Base-by-base conservation (phyloP, 2,113 vertebrate genomes). In the Chaenocephalus aceratus region DNA sequence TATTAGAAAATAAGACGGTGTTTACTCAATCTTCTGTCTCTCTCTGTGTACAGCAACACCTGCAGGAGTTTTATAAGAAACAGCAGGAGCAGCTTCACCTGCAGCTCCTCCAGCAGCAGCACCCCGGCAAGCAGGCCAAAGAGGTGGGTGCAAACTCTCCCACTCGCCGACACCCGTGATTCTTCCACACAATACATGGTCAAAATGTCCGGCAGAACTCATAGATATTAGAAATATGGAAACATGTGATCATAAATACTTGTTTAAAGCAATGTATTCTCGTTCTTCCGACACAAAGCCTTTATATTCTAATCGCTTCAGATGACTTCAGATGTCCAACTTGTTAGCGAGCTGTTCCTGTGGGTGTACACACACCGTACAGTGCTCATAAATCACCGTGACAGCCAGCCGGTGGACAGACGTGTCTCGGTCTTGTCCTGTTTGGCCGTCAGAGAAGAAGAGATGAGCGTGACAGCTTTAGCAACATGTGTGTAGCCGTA, bases 61-160 rank as follows among this genome's bases (percentile, higher is more conserved):
- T 99, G 96, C 98, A 99, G 96, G 98, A 99, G 96, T 99, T 99
- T 95, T 99, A 99, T 94, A 99, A 99, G 96, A 99, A 99, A 94
- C 98, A 99, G 92, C 98, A 99, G 96, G 97, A 99, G 91, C 98
- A 99, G 96, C 97, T 99, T 94, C 98, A 99, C 95, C 97, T 99
- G 94, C 98, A 99, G 96, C 97, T 99, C 93, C 96, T 99, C 91
- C 97, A 99, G 92, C 98, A 99, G 92, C 97, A 98, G 76, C 97
- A 98, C 69, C 96, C 97, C 78, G 96, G 96, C 93, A 99, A 99
- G 93, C 98, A 99, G 94, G 97, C 86, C 14, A 99, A 99, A 96
- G 98, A 99, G 97, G 98, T 99, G 95, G 0, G 77, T 34, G 57
- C 46, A 74, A 45, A 60, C 7, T 18, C 52, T 10, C 14, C 51